Evolutionary conservation across 1,140 invertebrate species (phyloP).

Genomic region (Heterodera carotae): DNA sequence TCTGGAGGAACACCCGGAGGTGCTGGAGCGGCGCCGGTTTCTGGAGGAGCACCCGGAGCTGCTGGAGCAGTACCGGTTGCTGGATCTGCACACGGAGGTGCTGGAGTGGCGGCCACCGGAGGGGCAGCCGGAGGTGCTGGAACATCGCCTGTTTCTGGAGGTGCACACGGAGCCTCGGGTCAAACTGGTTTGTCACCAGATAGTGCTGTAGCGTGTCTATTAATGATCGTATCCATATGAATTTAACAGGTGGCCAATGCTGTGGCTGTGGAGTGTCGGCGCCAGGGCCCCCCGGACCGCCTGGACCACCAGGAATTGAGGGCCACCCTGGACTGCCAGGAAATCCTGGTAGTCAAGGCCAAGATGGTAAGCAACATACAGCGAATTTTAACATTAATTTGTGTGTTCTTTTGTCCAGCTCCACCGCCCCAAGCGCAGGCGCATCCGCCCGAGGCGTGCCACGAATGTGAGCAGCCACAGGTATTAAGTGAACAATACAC

Average conservation of each 20-base stretch:
- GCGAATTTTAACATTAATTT: neutral
- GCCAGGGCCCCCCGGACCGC: slow-evolving; percentile 25
- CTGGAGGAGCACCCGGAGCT: neutral
- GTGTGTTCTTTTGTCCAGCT: neutral
- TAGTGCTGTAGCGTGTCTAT: too few relatives aligned
- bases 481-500: neutral
- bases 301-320: slow-evolving; percentile 32
- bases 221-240: neutral
- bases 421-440: neutral
- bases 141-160: neutral
- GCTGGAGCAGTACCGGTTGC: neutral
- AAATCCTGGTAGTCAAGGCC: slow-evolving; percentile 10
- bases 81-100: neutral
- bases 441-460: neutral
- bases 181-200: too few relatives aligned
- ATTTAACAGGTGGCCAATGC: neutral
- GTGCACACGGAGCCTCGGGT: neutral
- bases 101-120: neutral
- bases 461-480: slow-evolving; percentile 1
- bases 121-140: neutral
- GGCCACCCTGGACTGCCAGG: slow-evolving; percentile 21
- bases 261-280: slow-evolving; percentile 22
- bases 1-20: neutral
- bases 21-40: neutral
- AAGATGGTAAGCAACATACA: neutral